Base-by-base conservation (phyloP, 2,113 vertebrate genomes). In the Pachypanchax playfairii region DNA sequence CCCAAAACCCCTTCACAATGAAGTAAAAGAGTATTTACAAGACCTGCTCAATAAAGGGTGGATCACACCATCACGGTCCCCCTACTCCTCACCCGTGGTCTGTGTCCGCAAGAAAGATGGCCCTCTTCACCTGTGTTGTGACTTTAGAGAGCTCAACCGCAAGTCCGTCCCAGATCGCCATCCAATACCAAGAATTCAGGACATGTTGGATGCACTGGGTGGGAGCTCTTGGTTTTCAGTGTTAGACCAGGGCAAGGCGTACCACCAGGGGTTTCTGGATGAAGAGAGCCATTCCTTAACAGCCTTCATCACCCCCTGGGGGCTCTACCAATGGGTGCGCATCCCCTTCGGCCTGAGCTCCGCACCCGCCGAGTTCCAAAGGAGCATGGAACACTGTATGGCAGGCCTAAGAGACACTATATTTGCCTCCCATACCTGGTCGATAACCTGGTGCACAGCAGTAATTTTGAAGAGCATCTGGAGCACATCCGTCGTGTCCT, bases 161-260 rank as follows among this genome's bases (percentile, higher is more conserved):
- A 44, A 48, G 20, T 48, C 43, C 6, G 15, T 60, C 6, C 43
- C 43, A 13, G 33, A 38, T 24, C 21, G 14, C 22, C 29, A 36
- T 11, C 24, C 29, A 14, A 60, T 59, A 33, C 28, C 54, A 13
- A 57, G 54, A 8, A 44, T 29, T 2, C 54, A 44, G 9, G 24
- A 57, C 54, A 57, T 57, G 54, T 18, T 57, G 17, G 54, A 57
- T 29, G 54, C n/a, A 8, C 39, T 57, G 54, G 56, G 25, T 15
- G 39, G 54, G 39, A 57, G 25, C 41, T 59, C 41, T 6, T 59
- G 56, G 42, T 47, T 59, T 17, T 59, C 56, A 1, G 42, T 46
- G 8, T 33, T 59, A 28, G 41, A 59, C 21, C 42, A 59, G 6
- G 56, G 56, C 3, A 59, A 59, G 29, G 42, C 20, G 2, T 59